A percentile compares a stretch with the other conserved stretches of the same genome.
These are phyloP conservation scores for Talpa occidentalis DNA, from an alignment of 2,113 vertebrate species.

Conservation along the genomic window DNA sequence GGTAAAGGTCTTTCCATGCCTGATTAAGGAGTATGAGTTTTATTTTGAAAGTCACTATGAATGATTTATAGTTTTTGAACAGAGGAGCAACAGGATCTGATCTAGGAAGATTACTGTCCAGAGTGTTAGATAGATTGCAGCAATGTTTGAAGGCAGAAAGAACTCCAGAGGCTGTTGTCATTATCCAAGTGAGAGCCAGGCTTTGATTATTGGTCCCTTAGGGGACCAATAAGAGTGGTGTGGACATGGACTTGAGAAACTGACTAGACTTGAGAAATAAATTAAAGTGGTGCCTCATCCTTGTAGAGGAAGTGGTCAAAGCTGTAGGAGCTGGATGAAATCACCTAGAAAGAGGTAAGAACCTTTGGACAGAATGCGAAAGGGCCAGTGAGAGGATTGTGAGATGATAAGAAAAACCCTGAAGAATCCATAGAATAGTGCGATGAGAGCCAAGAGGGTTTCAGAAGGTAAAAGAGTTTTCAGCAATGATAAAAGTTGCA, in stretches of 20 bases:
- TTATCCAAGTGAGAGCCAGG: background rate
- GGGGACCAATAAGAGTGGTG: background rate
- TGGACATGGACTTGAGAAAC: background rate
- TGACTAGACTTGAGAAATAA: conserved; percentile 39
- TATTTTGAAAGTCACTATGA: conserved; percentile 19
- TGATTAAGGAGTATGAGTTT: conserved; percentile 8
- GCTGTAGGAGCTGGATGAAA: background rate
- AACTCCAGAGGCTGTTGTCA: conserved; percentile 7
- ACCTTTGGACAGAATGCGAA: background rate
- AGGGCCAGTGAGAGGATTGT: background rate
- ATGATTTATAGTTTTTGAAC: conserved; percentile 47
- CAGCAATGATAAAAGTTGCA: background rate
- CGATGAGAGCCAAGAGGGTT: background rate
- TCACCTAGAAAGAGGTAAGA: conserved; percentile 2
- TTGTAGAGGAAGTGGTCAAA: background rate
- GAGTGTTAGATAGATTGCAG: background rate
- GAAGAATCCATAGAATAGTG: background rate
- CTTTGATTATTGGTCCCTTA: conserved; percentile 10
- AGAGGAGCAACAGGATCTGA: conserved; percentile 2
- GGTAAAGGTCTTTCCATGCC: background rate
- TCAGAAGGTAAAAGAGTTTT: background rate
- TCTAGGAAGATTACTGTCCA: conserved; percentile 6
- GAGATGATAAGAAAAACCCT: background rate
- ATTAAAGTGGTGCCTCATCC: background rate
- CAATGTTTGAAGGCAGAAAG: background rate